A percentile compares a stretch with the other conserved stretches of the same genome.
Conservation (phyloP, 2,888 invertebrate genomes). For the Limnephilus auricula region DNA sequence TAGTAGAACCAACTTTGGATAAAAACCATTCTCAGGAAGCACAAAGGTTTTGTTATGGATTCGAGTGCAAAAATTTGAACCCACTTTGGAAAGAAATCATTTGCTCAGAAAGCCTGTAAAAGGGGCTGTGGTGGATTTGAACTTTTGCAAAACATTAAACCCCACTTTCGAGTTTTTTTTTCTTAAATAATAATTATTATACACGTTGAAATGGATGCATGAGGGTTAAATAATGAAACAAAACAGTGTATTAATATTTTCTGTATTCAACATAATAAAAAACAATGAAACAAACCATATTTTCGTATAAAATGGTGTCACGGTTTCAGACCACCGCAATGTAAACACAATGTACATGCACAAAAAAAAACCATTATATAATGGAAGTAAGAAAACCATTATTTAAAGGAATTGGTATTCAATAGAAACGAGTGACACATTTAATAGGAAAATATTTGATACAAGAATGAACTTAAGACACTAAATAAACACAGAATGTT, state of each 20-base stretch:
- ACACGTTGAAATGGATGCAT: background rate
- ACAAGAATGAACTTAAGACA: constrained; percentile 46
- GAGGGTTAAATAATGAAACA: background rate
- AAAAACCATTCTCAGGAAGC: background rate
- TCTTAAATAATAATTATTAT: background rate
- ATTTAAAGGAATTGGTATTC: constrained; percentile 9
- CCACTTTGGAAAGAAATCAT: background rate
- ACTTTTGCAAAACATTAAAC: background rate
- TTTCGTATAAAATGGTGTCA: constrained; percentile 34
- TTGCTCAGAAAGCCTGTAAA: background rate
- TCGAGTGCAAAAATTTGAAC: too few relatives aligned
- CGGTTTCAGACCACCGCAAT: constrained; percentile 4
- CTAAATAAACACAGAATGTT: constrained; percentile 56
- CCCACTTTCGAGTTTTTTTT: background rate
- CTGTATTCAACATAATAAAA: constrained; percentile 50
- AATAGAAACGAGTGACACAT: background rate
- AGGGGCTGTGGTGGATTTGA: background rate
- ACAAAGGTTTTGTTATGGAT: background rate
- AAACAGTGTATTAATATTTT: constrained; percentile 37
- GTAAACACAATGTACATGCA: background rate
- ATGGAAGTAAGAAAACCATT: background rate
- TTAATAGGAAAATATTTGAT: background rate
- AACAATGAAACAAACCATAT: constrained; percentile 48
- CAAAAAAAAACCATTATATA: background rate
- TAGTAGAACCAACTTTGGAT: background rate